Conservation (phyloP, 2,797 vertebrate species). For the Graptemys geographica region DNA sequence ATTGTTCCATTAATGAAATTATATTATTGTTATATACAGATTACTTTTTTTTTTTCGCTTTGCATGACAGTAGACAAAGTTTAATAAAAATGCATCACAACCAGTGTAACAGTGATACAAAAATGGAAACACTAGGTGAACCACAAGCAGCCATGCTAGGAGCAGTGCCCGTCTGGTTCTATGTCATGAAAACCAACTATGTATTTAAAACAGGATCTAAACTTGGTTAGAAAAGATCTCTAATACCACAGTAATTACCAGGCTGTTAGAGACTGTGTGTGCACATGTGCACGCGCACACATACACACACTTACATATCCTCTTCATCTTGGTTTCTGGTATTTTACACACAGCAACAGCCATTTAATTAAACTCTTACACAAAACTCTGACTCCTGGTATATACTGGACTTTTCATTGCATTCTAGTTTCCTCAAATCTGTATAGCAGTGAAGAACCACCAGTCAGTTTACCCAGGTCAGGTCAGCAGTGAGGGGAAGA, state of each 20-base stretch:
- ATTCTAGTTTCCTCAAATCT: not conserved
- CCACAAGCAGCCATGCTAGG: not conserved
- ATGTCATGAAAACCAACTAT: not conserved
- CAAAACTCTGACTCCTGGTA: not conserved
- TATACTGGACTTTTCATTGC: not conserved
- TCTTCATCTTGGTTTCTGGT: not conserved
- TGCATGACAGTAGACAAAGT: not conserved
- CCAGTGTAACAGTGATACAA: not conserved
- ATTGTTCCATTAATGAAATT: not conserved
- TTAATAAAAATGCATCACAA: not conserved
- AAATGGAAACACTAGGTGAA: not conserved
- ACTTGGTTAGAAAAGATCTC: not conserved
- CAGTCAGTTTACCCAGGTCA: not conserved
- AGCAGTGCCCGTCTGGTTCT: not conserved
- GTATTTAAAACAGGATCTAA: not conserved
- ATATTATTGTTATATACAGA: not conserved
- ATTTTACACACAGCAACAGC: not conserved
- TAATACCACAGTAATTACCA: not conserved
- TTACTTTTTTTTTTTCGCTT: too few relatives aligned
- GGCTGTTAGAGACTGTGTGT: not conserved
- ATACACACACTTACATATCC: not conserved
- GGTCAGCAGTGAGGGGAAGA: not conserved
- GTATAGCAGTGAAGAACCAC: not conserved
- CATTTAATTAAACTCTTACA: not conserved
- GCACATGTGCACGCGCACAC: not conserved